Evolutionary conservation across 2,888 invertebrate species (phyloP).

Genomic region (Drosophila atripex): DNA sequence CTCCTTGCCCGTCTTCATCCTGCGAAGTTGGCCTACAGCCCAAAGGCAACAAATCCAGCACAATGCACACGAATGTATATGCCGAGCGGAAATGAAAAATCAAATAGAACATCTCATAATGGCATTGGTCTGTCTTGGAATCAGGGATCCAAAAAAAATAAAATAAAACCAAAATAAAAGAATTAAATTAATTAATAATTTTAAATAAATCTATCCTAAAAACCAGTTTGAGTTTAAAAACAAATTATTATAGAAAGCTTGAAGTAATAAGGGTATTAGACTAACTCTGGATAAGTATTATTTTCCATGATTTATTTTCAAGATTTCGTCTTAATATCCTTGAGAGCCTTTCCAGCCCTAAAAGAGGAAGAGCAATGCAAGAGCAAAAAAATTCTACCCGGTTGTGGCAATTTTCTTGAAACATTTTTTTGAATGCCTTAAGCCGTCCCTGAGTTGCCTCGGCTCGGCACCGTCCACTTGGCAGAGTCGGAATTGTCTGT

Average conservation of each 20-base stretch:
- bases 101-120: conserved; percentile 72
- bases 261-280: no score
- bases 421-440: conserved; percentile 28
- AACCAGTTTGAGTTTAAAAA: neutral
- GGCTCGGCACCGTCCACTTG: conserved; percentile 47
- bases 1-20: conserved; percentile 19
- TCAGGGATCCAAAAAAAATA: conserved; percentile 26
- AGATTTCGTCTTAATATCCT: neutral
- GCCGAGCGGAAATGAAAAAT: conserved; percentile 69
- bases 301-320: neutral
- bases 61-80: conserved; percentile 67
- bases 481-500: conserved; percentile 69
- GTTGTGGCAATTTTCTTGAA: conserved; percentile 54
- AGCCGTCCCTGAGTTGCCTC: conserved; percentile 10
- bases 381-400: conserved; percentile 8
- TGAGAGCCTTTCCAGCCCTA: conserved; percentile 13
- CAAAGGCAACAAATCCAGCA: conserved; percentile 69
- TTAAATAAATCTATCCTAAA: no score
- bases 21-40: conserved; percentile 56
- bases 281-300: neutral
- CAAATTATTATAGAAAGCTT: neutral
- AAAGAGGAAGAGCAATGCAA: neutral
- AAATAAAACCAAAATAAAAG: neutral
- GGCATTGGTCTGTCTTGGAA: conserved; percentile 32
- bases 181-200: neutral